Conservation (phyloP, 1,140 invertebrate species). For the Littorina saxatilis region DNA sequence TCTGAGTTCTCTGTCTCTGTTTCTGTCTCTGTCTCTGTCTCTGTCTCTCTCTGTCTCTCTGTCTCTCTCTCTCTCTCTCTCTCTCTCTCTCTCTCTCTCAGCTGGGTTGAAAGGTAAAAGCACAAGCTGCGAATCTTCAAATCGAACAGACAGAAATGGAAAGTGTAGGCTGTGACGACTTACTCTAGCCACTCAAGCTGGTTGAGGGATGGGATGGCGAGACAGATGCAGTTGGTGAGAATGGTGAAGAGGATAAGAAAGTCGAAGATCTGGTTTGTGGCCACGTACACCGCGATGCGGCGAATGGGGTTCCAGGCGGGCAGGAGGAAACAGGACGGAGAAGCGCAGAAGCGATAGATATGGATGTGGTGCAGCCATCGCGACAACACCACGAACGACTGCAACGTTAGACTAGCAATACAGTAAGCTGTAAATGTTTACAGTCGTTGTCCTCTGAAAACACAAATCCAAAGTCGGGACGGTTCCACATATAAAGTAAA, state of each 20-base stretch:
- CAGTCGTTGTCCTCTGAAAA: not conserved
- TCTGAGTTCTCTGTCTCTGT: too few species aligned
- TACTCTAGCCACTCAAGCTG: conserved; percentile 95
- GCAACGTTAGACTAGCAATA: conserved; percentile 76
- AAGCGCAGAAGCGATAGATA: conserved; percentile 95
- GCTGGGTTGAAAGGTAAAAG: not conserved
- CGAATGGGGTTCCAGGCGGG: conserved; percentile 92
- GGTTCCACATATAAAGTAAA: too few species aligned
- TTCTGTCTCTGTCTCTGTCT: too few species aligned
- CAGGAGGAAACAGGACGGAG: conserved; percentile 92
- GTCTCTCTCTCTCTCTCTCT: not conserved
- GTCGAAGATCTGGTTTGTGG: conserved; percentile 90
- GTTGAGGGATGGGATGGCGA: conserved; percentile 88
- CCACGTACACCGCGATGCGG: conserved; percentile 90
- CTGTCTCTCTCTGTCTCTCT: not conserved
- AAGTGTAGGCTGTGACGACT: conserved; percentile 77
- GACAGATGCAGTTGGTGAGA: conserved; percentile 96
- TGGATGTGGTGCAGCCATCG: conserved; percentile 95
- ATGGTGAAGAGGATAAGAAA: conserved; percentile 97
- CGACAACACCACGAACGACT: conserved; percentile 97
- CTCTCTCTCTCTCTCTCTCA: not conserved
- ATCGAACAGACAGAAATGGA: too few species aligned
- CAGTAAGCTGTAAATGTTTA: not conserved
- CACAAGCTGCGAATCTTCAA: not conserved
- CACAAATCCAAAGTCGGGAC: too few species aligned